phyloP scores from a whole-genome alignment of 2,888 invertebrate species.

The Drosophila macrospina region DNA sequence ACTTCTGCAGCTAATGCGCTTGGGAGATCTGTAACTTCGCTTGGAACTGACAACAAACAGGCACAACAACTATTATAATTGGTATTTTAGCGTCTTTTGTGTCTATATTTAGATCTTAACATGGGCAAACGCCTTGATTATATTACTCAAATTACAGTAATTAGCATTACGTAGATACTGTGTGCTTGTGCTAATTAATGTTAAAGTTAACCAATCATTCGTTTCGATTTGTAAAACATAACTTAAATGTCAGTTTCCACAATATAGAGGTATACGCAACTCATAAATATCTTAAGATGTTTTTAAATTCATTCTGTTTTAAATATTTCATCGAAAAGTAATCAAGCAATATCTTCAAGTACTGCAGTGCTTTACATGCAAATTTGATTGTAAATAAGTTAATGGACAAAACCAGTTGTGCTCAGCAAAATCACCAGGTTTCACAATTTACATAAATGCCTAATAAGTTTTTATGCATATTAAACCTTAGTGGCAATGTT shows the following conservation, averaged over 20 bases:
- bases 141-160: conserved; percentile 74
- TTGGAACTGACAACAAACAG: conserved; percentile 31
- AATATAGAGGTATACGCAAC: conserved; percentile 17
- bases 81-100: conserved; percentile 75
- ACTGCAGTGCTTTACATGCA: conserved; percentile 63
- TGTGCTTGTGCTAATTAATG: conserved; percentile 25
- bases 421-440: conserved; percentile 65
- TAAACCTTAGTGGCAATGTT: conserved; percentile 42
- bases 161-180: conserved; percentile 67
- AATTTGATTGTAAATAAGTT: conserved; percentile 71
- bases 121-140: conserved; percentile 67
- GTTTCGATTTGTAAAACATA: conserved; percentile 10
- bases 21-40: conserved; percentile 50
- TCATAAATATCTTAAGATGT: conserved; percentile 20
- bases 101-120: conserved; percentile 69
- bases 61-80: conserved; percentile 67
- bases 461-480: conserved; percentile 71
- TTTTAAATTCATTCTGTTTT: conserved; percentile 27
- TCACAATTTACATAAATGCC: conserved; percentile 72
- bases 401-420: conserved; percentile 35
- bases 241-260: conserved; percentile 16
- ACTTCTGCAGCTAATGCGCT: conserved; percentile 53
- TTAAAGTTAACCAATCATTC: conserved; percentile 15
- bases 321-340: conserved; percentile 66
- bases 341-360: conserved; percentile 54